These are phyloP conservation scores for Sinocyclocheilus grahami DNA, from an alignment of 2,113 vertebrate genomes.

Conservation along the genomic window DNA sequence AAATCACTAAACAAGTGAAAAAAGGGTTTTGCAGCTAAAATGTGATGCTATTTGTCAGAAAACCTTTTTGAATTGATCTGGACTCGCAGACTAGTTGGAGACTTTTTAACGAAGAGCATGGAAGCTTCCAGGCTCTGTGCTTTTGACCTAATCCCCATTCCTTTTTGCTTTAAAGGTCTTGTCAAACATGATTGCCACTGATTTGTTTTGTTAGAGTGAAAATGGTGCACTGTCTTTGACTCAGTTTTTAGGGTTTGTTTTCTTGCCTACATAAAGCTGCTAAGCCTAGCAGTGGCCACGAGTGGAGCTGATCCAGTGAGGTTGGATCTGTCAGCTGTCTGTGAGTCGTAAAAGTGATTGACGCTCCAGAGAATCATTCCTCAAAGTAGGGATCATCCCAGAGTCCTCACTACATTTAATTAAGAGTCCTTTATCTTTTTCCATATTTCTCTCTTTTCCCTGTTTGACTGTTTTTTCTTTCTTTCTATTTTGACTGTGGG, in stretches of 20 bases:
- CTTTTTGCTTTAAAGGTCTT: conserved; percentile 47
- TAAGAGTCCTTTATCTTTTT: conserved; percentile 18
- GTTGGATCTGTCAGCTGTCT: conserved; percentile 29
- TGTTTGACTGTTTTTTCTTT: not conserved
- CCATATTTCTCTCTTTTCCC: conserved; percentile 29
- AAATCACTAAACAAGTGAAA: conserved; percentile 28
- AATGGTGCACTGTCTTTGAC: conserved; percentile 49
- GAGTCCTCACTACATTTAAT: conserved; percentile 25
- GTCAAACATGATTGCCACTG: conserved; percentile 60
- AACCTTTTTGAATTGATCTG: conserved; percentile 1
- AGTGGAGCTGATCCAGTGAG: conserved; percentile 42
- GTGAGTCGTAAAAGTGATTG: conserved; percentile 44
- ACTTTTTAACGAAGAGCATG: conserved; percentile 37
- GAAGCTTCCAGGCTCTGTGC: not conserved
- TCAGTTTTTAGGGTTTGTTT: conserved; percentile 36
- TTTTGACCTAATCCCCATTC: conserved; percentile 23
- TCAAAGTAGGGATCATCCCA: conserved; percentile 30
- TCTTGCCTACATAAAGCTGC: conserved; percentile 38
- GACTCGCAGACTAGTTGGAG: conserved; percentile 25
- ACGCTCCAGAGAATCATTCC: conserved; percentile 25
- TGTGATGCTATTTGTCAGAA: conserved; percentile 29
- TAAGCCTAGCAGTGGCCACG: conserved; percentile 27
- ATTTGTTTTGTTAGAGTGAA: conserved; percentile 61
- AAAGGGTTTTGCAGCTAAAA: conserved; percentile 4
- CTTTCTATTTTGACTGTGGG: conserved; percentile 23